These are phyloP conservation scores for Tinamus guttatus DNA, from an alignment of 2,113 vertebrate genomes.

Conservation along the genomic window DNA sequence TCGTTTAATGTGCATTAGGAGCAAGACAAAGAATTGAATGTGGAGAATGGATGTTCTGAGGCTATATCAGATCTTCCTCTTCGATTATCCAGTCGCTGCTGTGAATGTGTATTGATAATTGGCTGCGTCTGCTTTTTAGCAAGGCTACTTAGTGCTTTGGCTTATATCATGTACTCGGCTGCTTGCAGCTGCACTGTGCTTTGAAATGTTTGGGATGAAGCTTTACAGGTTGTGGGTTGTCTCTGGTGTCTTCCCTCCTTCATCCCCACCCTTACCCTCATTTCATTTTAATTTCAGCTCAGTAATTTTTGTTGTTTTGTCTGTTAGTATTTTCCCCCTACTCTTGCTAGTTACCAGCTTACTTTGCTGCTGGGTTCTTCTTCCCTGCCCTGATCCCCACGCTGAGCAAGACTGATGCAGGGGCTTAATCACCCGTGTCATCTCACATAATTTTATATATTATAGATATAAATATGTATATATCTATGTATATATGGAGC, in stretches of 20 bases:
- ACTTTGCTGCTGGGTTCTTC: background rate
- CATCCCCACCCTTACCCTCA: background rate
- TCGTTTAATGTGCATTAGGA: background rate
- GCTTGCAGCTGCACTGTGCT: background rate
- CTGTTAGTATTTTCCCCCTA: background rate
- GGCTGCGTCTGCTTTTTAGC: background rate
- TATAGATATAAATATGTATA: too few species aligned
- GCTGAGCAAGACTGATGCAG: rapidly evolving
- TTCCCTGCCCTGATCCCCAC: background rate
- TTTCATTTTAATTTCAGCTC: background rate
- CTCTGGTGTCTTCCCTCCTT: background rate
- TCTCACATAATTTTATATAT: too few species aligned
- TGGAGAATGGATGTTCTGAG: background rate
- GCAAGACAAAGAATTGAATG: background rate
- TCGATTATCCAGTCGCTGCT: background rate
- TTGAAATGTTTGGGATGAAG: background rate
- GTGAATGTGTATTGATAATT: background rate
- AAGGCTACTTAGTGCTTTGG: background rate
- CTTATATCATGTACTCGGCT: background rate
- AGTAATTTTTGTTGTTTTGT: background rate
- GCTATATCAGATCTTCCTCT: background rate
- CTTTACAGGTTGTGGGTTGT: background rate
- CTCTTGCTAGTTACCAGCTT: background rate
- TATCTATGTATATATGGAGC: background rate
- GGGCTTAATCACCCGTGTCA: background rate